These are phyloP conservation scores for Grapholita molesta DNA, from an alignment of 1,140 invertebrate species.

Conservation along the genomic window DNA sequence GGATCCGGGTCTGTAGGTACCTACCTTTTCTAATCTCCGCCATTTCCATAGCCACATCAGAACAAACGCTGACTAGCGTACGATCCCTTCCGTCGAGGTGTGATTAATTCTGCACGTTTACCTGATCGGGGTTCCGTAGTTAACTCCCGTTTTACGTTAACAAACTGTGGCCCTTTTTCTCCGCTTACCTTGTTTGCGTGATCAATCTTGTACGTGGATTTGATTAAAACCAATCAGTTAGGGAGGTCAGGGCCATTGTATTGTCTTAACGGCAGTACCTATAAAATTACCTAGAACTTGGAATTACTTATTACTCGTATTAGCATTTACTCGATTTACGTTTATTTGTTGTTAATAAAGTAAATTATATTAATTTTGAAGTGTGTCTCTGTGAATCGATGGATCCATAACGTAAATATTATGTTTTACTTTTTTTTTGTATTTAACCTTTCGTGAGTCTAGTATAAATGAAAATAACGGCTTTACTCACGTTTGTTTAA, in stretches of 20 bases:
- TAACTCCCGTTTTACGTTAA: constrained; percentile 35
- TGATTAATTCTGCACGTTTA: constrained; percentile 55
- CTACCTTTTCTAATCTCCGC: too few relatives aligned
- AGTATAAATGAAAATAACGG: too few relatives aligned
- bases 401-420: too few relatives aligned
- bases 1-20: too few relatives aligned
- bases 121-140: constrained; percentile 41
- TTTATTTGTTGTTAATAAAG: too few relatives aligned
- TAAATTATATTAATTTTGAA: too few relatives aligned
- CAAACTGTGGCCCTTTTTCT: constrained; percentile 33
- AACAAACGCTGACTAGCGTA: constrained; percentile 40
- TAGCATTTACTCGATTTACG: too few relatives aligned
- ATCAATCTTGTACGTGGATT: constrained; percentile 26
- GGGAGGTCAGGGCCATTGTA: not conserved
- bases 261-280: not conserved
- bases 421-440: too few relatives aligned
- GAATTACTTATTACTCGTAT: not conserved
- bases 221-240: constrained; percentile 22
- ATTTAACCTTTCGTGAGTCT: too few relatives aligned
- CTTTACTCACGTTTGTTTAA: too few relatives aligned
- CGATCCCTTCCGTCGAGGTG: constrained; percentile 43
- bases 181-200: constrained; percentile 23
- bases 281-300: not conserved
- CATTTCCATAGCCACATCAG: constrained; percentile 34
- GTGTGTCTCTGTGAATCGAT: too few relatives aligned